phyloP scores from a whole-genome alignment of 2,888 invertebrate species.

The Panopea generosa region DNA sequence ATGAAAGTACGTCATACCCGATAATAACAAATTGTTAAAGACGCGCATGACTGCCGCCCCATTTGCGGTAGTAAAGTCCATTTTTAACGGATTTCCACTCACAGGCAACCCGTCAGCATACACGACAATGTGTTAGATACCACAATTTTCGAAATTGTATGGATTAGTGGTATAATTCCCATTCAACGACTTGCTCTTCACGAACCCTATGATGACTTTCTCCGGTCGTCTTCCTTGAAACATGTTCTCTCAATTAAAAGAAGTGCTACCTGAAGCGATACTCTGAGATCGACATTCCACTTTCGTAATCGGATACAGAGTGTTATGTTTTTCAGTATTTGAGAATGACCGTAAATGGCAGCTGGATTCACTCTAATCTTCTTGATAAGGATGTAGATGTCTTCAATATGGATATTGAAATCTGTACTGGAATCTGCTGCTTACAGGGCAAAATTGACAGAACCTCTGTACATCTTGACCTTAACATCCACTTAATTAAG shows the following conservation, averaged over 20 bases:
- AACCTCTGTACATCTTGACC: constrained; percentile 43
- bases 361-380: constrained; percentile 36
- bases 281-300: constrained; percentile 18
- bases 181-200: constrained; percentile 32
- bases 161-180: constrained; percentile 53
- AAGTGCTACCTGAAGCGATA: constrained; percentile 37
- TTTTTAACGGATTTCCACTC: constrained; percentile 41
- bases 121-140: constrained; percentile 40
- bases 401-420: constrained; percentile 28
- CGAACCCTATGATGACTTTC: constrained; percentile 36
- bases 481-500: constrained; percentile 47
- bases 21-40: constrained; percentile 39
- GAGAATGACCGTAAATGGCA: constrained; percentile 28
- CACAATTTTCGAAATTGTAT: constrained; percentile 53
- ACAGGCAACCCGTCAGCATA: constrained; percentile 48
- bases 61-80: constrained; percentile 23
- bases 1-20: no score
- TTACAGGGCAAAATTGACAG: constrained; percentile 37
- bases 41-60: constrained; percentile 30
- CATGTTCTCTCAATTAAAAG: constrained; percentile 48
- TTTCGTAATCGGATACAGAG: constrained; percentile 29
- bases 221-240: constrained; percentile 46
- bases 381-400: constrained; percentile 25
- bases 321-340: constrained; percentile 36
- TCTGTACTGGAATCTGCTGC: constrained; percentile 12